Evolutionary conservation across 2,888 invertebrate species (phyloP), one percentile per base, ranked within the genome.

Genomic region (Glyphotaelius pellucidus): DNA sequence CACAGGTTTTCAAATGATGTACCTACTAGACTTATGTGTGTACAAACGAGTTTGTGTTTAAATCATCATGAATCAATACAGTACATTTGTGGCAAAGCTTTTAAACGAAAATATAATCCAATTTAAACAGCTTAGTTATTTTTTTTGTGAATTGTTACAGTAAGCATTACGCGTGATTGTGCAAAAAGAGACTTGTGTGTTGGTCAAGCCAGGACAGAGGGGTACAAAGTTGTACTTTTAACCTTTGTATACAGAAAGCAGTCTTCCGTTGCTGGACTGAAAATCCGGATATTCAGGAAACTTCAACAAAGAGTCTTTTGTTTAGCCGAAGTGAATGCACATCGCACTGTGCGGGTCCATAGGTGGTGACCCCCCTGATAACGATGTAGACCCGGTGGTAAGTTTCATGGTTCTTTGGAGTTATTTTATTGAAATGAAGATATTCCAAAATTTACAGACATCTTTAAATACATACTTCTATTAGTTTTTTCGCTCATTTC

Each of bases 261-360:
- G 89, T 90, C 90, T 90, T 90, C 90, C 90, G 89, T 42, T 52
- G 80, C 79, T 32, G 80, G 88, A 81, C 32, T 92, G 15, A 30
- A 91, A 90, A 93, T 92, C 93, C 91, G 93, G 93, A 93, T 92
- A 92, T 93, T 91, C 93, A 84, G 93, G 93, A 93, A 91, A 90
- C 32, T 52, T 31, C 81, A 35, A 89, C 89, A 89, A 90, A 92
- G 92, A 79, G 88, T 19, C 9, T n/a, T 86, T 92, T 92, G 92
- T 91, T 89, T 90, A 83, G 80, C 89, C 38, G 31, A 83, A 88
- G 81, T 89, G 89, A 91, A 89, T 91, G 85, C 84, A 92, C 47
- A 90, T 89, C 89, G 80, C 87, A 87, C 67, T 67, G n/a, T n/a
- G 31, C 86, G 79, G 19, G 87, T 83, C 32, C 42, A 87, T 90